Evolutionary conservation across 2,113 vertebrate species (phyloP).

Genomic region (Regulus satrapa): DNA sequence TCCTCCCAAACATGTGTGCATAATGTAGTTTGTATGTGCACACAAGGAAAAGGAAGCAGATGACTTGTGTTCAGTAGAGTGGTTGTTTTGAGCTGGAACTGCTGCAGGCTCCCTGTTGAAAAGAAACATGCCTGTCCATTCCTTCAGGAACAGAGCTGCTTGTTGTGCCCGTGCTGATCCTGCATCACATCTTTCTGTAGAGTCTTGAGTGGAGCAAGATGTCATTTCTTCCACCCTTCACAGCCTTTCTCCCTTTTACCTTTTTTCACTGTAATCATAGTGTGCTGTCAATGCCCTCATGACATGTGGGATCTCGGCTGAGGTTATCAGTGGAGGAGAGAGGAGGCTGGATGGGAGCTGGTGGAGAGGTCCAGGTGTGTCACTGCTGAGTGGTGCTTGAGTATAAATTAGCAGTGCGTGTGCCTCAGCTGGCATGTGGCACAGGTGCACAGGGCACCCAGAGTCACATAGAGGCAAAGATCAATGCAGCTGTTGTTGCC

Average conservation of each 20-base stretch:
- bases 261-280: not conserved
- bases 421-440: not conserved
- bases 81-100: not conserved
- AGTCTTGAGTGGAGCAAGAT: not conserved
- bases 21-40: not conserved
- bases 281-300: not conserved
- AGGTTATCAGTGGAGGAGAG: not conserved
- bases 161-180: not conserved
- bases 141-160: not conserved
- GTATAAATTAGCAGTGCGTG: not conserved
- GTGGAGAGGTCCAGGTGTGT: not conserved
- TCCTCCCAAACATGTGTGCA: not conserved
- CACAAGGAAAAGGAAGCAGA: slow-evolving; percentile 1
- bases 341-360: not conserved
- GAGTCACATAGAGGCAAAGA: not conserved
- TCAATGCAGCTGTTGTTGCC: not conserved
- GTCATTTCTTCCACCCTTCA: not conserved
- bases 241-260: not conserved
- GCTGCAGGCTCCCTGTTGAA: not conserved
- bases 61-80: not conserved
- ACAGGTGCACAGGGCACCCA: not conserved
- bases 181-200: not conserved
- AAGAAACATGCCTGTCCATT: not conserved
- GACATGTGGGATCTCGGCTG: not conserved
- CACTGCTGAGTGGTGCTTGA: not conserved